Evolutionary conservation across 1,140 invertebrate species (phyloP), one percentile per base, ranked within the genome.

Genomic region (Conus betulinus): DNA sequence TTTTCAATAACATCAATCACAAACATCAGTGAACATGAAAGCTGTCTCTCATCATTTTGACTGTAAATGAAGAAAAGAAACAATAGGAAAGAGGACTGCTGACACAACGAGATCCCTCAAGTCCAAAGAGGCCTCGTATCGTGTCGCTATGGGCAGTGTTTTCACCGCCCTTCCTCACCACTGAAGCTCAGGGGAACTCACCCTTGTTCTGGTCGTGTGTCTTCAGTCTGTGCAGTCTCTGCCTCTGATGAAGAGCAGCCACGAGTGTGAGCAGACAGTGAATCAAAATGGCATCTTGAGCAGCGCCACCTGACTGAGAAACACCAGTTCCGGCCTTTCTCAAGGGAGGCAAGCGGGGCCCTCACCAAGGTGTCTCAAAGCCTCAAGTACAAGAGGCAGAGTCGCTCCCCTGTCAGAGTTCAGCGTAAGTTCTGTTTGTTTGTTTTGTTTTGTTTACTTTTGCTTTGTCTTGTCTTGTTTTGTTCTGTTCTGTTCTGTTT

Each of bases 301-400:
- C 27, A 96, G 95, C 23, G 96, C 98, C 0, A 96, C 93, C 6
- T 99, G 98, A 94, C 94, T 5, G 98, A 99, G 94, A 94, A 95
- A 3, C 97, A 98, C 94, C 93, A 97, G 8, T 96, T 99, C 82
- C 96, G 97, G 90, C 97, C 98, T 0, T 97, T 99, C 92, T 97
- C 97, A 74, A 96, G 96, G 51, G 96, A 96, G 74, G 97, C 97
- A 0, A 97, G 97, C 89, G 98, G 97, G 15, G 97, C 97, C 0
- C 96, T 96, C 87, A 97, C 97, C 3, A 96, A 95, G 0, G 96
- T 97, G 1, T 94, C 94, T 39, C 97, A 98, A 93, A 96, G 96
- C 84, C 94, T 98, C 76, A 87, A 86, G 25, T 85, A 63, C 60
- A 90, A 87, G 67, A 17, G 17, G 4, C 27, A 84, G 74, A 87